Percentiles rank a stretch among this genome's conserved stretches.
Conservation (phyloP, 2,113 vertebrate species). For the Collichthys lucidus region DNA sequence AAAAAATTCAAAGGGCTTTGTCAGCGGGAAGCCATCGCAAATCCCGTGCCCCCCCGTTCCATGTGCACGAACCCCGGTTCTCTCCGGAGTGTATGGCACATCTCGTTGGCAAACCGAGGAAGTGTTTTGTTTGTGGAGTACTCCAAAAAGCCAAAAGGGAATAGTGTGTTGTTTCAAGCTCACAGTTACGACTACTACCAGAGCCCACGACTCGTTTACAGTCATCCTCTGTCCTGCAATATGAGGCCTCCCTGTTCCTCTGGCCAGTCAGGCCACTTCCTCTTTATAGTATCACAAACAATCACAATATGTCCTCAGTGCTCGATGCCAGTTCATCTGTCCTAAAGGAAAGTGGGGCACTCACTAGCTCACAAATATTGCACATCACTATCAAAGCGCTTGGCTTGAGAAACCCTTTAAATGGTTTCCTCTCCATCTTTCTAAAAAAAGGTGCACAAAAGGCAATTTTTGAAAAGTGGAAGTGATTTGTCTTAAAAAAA, state of each 20-base stretch:
- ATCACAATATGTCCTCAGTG: slow-evolving; percentile 37
- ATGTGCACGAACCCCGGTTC: background rate
- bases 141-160: slow-evolving; percentile 49
- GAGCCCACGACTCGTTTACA: background rate
- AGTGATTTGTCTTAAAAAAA: slow-evolving; percentile 70
- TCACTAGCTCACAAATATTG: background rate
- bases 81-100: slow-evolving; percentile 12
- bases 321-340: slow-evolving; percentile 59
- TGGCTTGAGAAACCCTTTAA: slow-evolving; percentile 30
- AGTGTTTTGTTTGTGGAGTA: slow-evolving; percentile 58
- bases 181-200: background rate
- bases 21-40: slow-evolving; percentile 63
- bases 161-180: slow-evolving; percentile 45
- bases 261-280: background rate
- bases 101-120: slow-evolving; percentile 40
- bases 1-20: slow-evolving; percentile 74
- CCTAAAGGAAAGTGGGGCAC: slow-evolving; percentile 67
- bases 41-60: slow-evolving; percentile 37
- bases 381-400: slow-evolving; percentile 23
- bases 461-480: slow-evolving; percentile 68
- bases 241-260: background rate
- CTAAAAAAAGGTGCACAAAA: slow-evolving; percentile 56
- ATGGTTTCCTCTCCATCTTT: slow-evolving; percentile 1
- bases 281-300: slow-evolving; percentile 38
- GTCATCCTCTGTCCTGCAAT: background rate